Evolutionary conservation across 2,888 invertebrate species (phyloP).

Genomic region (Athetis lepigone): DNA sequence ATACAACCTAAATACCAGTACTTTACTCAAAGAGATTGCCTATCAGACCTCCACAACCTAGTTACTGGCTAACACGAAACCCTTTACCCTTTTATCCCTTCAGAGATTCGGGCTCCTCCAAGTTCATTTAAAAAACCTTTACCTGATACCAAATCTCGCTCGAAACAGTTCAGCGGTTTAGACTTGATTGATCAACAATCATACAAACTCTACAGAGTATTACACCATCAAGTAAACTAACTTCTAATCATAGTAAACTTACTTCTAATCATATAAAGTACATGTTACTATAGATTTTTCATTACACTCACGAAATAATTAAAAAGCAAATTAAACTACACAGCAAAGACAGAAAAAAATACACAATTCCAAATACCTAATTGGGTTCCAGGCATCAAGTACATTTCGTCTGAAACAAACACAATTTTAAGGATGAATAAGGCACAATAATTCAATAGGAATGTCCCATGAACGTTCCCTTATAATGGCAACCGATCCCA

Average conservation of each 20-base stretch:
- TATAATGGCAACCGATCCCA: constrained; percentile 37
- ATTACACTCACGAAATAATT: not conserved
- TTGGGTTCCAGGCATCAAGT: constrained; percentile 56
- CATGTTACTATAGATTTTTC: not conserved
- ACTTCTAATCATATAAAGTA: not conserved
- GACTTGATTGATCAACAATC: not conserved
- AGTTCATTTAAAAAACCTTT: not conserved
- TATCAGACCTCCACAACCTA: no score
- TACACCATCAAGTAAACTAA: no score
- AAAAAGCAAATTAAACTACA: constrained; percentile 13
- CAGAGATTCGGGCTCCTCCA: not conserved
- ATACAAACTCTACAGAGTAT: no score
- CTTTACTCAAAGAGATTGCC: no score
- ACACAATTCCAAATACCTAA: constrained; percentile 44
- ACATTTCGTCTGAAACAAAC: constrained; percentile 58
- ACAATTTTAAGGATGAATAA: constrained; percentile 37
- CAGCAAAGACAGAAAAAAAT: not conserved
- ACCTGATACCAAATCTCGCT: not conserved
- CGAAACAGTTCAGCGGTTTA: not conserved
- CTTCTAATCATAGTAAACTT: not conserved
- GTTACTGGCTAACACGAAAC: no score
- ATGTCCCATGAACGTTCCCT: constrained; percentile 26
- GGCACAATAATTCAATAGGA: constrained; percentile 9
- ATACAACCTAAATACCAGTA: no score
- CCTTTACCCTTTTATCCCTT: not conserved